Evolutionary conservation across 2,888 invertebrate species (phyloP), one percentile per base, ranked within the genome.

Genomic region (Amphipyra berbera): DNA sequence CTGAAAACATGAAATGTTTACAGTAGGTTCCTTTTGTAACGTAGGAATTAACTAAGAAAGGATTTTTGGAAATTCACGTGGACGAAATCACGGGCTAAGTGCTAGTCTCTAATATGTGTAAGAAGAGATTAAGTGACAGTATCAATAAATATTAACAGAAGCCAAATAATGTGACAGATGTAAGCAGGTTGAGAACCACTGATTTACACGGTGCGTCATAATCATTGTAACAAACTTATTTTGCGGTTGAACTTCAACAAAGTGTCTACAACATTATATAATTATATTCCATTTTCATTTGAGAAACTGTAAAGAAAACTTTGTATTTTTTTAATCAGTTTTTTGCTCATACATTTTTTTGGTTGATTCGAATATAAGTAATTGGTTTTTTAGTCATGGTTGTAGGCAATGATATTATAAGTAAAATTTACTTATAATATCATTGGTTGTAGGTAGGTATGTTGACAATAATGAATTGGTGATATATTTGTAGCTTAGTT

Each of bases 121-220:
- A 21, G 21, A 21, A 21, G 3, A 2, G 1, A 21, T 21, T 21
- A 21, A 2, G 21, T 3, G 21, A 21, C 21, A 21, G 21, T 21
- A 21, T 21, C 21, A 21, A 21, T 21, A 21, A 21, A 21, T 21
- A 21, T 21, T 21, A 21, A 2, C 21, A 21, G 21, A 21, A 21
- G 37, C 37, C 13, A 42, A 38, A 6, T n/a, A 10, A n/a, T n/a
- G n/a, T 27, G 12, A 5, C 6, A 27, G 42, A 48, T 55, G 27
- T 21, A 9, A 27, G 2, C 9, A 15, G 13, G 6, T 69, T 61
- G 49, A 54, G 63, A 54, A 42, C 7, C 53, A 14, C 33, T 49
- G n/a, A 10, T 9, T 7, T 6, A 1, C 9, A 7, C 2, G 15
- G 12, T 54, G 45, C 27, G 33, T 67, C 41, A 46, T 59, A 4